Evolutionary conservation across 1,140 invertebrate genomes (phyloP).

Genomic region (Mactra quadrangularis): DNA sequence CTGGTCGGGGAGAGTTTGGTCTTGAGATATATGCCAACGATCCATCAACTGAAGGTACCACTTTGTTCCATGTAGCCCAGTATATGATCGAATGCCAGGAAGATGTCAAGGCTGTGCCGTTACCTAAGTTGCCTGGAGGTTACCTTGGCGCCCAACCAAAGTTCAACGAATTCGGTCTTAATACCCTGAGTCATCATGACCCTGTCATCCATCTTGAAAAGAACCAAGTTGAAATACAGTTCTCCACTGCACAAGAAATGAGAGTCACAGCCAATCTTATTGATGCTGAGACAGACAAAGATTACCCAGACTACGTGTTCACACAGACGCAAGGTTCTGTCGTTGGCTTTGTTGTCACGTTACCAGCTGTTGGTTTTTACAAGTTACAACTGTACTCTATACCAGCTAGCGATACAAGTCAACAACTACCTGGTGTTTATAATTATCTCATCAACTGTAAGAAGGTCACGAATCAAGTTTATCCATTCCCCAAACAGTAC

Average conservation of each 20-base stretch:
- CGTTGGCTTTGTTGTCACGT: conserved; percentile 76
- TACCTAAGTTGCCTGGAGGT: conserved; percentile 81
- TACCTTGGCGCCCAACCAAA: conserved; percentile 82
- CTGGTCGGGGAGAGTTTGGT: conserved; percentile 81
- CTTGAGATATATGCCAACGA: conserved; percentile 84
- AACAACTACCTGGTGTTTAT: conserved; percentile 82
- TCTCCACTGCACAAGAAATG: conserved; percentile 74
- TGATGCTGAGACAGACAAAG: conserved; percentile 74
- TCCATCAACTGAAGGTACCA: conserved; percentile 80
- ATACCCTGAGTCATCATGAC: conserved; percentile 79
- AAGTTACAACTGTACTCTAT: conserved; percentile 83
- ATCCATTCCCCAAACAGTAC: conserved; percentile 82
- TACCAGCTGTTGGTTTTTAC: conserved; percentile 80
- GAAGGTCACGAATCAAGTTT: conserved; percentile 52
- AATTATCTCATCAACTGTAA: conserved; percentile 83
- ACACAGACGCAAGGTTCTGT: conserved; percentile 77
- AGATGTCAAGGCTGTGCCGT: conserved; percentile 75
- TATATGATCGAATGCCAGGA: conserved; percentile 82
- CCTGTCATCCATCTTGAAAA: conserved; percentile 80
- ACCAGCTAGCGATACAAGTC: conserved; percentile 77
- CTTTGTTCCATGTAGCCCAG: conserved; percentile 82
- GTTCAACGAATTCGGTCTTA: conserved; percentile 79
- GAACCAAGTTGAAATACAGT: conserved; percentile 77
- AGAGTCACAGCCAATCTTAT: conserved; percentile 83
- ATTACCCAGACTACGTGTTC: conserved; percentile 80